Base-by-base conservation (phyloP, 2,113 vertebrate species). In the Pollachius pollachius region DNA sequence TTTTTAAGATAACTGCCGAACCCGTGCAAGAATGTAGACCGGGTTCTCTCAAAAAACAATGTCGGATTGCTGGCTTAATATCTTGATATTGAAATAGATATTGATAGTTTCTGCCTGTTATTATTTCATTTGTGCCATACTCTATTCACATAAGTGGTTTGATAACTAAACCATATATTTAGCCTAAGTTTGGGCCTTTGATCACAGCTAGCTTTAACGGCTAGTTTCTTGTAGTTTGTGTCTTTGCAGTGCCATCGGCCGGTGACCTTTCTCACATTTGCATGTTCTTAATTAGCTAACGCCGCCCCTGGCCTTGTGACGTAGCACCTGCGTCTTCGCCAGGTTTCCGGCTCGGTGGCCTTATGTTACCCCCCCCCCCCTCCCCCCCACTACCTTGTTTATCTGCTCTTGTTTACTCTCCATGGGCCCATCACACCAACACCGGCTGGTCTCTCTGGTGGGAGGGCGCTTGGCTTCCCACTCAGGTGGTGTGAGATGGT, bases 401-500 rank as follows among this genome's bases (percentile, higher is more conserved):
- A 37, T 66, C 15, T 74, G 23, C 70, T 83, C 60, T 72, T 70
- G 57, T 81, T 76, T 63, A 75, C 34, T 65, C 68, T 76, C 52
- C 64, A 73, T 65, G 68, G 58, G 72, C 15, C 75, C 62, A 72
- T 70, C 64, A 65, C 41, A 41, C 59, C 72, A 73, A 78, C 70
- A 63, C 21, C 18, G 25, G 66, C 74, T 84, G 75, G 69, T 74
- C 8, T 74, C 70, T 77, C 30, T 4, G 1, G 52, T 68, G 68
- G 59, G 56, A 9, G 30, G 59, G 34, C 67, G 73, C 76, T 71
- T 82, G 76, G 78, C 73, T 79, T 78, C 76, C 41, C 54, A 77
- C 69, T 60, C 78, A 19, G 73, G 12, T 48, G 1, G 71, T 52
- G 59, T 75, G 77, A 71, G 74, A 79, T 48, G 1, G 71, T 52